These are phyloP conservation scores for Ceratosolen fusciceps DNA, from an alignment of 1,140 invertebrate species.

Conservation along the genomic window DNA sequence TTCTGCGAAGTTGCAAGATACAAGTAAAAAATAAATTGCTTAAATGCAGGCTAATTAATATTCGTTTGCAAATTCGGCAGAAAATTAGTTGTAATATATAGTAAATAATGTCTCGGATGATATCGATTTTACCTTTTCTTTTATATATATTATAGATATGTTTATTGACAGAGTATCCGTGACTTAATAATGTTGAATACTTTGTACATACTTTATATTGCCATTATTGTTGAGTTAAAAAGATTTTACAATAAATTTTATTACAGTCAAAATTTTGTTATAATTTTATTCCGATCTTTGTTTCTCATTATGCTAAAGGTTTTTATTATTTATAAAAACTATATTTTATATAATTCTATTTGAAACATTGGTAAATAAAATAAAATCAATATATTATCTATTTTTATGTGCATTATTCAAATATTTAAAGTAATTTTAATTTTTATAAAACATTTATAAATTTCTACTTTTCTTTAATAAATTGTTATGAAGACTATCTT, in stretches of 20 bases:
- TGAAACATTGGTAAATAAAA: too few species aligned
- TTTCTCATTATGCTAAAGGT: too few species aligned
- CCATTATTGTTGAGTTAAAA: conserved; percentile 33
- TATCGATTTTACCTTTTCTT: conserved; percentile 31
- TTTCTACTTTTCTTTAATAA: too few species aligned
- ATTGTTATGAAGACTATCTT: too few species aligned
- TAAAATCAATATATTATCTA: too few species aligned
- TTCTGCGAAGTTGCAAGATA: conserved; percentile 5
- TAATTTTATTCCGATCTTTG: not conserved
- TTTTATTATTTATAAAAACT: too few species aligned
- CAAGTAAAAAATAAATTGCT: too few species aligned
- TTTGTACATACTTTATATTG: conserved; percentile 30
- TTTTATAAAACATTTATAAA: too few species aligned
- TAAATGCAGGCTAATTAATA: not conserved
- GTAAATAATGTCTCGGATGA: conserved; percentile 9
- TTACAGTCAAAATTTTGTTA: conserved; percentile 7
- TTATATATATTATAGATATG: conserved; percentile 31
- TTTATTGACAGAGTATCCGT: conserved; percentile 9
- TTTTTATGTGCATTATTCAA: too few species aligned
- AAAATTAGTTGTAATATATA: conserved; percentile 30
- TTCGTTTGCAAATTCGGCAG: conserved; percentile 37
- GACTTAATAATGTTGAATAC: conserved; percentile 20
- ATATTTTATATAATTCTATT: too few species aligned
- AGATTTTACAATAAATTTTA: conserved; percentile 49
- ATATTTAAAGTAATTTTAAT: too few species aligned